phyloP scores from a whole-genome alignment of 2,113 vertebrate species.

The Saiga tatarica region DNA sequence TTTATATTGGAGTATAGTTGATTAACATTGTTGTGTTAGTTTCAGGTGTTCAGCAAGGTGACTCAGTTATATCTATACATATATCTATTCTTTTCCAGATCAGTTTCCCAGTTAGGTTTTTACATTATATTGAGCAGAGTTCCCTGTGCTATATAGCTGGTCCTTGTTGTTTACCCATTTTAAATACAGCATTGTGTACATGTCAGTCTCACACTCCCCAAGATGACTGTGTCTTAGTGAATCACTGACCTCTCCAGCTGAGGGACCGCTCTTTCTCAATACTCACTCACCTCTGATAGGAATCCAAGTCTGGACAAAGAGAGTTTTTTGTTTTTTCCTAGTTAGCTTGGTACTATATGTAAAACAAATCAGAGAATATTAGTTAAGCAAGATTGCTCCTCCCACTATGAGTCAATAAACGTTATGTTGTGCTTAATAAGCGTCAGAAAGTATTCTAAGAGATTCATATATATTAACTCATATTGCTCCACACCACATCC shows the following conservation, averaged over 20 bases:
- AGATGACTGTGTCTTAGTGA: background rate
- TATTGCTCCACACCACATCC: background rate
- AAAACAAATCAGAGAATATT: background rate
- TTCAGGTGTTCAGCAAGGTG: background rate
- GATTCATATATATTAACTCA: background rate
- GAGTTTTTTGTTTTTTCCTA: background rate
- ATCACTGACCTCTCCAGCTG: background rate
- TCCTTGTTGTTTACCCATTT: background rate
- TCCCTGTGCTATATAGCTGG: background rate
- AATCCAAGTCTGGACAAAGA: background rate
- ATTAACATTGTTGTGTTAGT: background rate
- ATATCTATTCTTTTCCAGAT: background rate
- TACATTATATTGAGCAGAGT: background rate
- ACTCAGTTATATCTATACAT: background rate
- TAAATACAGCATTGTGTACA: background rate
- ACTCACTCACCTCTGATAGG: background rate
- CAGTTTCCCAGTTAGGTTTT: background rate
- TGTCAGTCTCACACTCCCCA: background rate
- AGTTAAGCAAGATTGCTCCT: background rate
- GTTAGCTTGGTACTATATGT: background rate
- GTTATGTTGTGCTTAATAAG: background rate
- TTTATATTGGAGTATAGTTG: background rate
- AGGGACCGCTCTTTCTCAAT: background rate
- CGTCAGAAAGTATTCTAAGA: background rate
- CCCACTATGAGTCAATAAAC: background rate